Base-by-base conservation (phyloP, 2,113 vertebrate genomes). In the Megaceryle maxima region DNA sequence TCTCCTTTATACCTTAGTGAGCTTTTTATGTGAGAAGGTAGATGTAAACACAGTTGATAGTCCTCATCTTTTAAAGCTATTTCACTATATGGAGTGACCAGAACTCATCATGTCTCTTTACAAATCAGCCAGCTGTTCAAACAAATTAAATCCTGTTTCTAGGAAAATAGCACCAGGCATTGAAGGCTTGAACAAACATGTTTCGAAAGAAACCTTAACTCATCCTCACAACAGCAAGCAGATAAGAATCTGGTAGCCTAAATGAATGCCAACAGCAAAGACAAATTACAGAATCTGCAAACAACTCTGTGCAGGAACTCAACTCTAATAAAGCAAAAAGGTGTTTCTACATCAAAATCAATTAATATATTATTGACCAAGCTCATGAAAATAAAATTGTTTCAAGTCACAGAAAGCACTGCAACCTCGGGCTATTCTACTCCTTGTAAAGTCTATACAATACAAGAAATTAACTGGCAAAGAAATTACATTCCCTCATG, bases 141-240 rank as follows among this genome's bases (percentile, higher is more conserved):
- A 97, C 62, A 96, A 82, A 84, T 83, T 85, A 96, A 96, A 96
- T 87, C 77, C 77, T 77, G 96, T 94, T 96, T 95, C 96, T 96
- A 96, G 41, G 96, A 94, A 87, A 96, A 87, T 1, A 66, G 88
- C 62, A 89, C 41, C 50, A 92, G 66, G 74, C 92, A 95, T 63
- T 8, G 20, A 92, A 96, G 91, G 80, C 80, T 85, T 79, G 88
- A 93, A 75, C 74, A 94, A 97, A 96, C 83, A 68, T 33, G 46
- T 82, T 91, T 94, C 26, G 2, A 96, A 96, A 94, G 83, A 96
- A 95, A 92, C 87, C 73, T 92, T 92, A 94, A 94, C 92, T 91
- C 90, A 89, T 46, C 87, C 70, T 91, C 81, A 85, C 69, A 91
- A 90, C 31, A 95, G 83, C 68, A 91, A 94, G 74, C 37, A 92